phyloP scores from a whole-genome alignment of 2,888 invertebrate species.

The Pristionchus entomophagus region DNA sequence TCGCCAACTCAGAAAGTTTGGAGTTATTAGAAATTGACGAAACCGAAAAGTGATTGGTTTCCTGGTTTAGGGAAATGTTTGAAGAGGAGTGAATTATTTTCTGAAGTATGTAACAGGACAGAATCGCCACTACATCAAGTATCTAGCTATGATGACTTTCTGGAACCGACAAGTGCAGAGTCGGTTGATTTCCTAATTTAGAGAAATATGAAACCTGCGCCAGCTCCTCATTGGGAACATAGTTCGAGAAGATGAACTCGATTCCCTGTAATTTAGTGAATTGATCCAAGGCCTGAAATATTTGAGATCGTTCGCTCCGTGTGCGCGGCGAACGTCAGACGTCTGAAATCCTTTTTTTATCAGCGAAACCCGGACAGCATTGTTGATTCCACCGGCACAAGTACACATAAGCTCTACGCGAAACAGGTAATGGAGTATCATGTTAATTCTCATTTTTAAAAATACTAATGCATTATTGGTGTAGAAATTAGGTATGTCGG shows the following conservation, averaged over 20 bases:
- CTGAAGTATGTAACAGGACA: no score
- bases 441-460: no score
- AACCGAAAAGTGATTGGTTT: neutral
- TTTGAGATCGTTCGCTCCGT: constrained; percentile 90
- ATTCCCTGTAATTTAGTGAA: constrained; percentile 81
- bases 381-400: neutral
- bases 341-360: no score
- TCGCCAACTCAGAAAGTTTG: no score
- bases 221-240: constrained; percentile 26
- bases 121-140: neutral
- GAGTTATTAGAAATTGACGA: no score
- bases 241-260: neutral
- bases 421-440: no score
- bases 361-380: no score
- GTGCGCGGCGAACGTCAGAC: constrained; percentile 85
- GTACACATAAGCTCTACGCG: neutral
- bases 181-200: no score
- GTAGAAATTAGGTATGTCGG: no score
- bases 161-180: neutral
- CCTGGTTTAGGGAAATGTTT: no score
- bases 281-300: constrained; percentile 88
- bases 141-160: neutral
- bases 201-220: neutral
- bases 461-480: no score
- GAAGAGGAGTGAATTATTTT: no score